A percentile compares a stretch with the other conserved stretches of the same genome.
phyloP scores from a whole-genome alignment of 2,888 invertebrate genomes.

The Heliconius ethilla region DNA sequence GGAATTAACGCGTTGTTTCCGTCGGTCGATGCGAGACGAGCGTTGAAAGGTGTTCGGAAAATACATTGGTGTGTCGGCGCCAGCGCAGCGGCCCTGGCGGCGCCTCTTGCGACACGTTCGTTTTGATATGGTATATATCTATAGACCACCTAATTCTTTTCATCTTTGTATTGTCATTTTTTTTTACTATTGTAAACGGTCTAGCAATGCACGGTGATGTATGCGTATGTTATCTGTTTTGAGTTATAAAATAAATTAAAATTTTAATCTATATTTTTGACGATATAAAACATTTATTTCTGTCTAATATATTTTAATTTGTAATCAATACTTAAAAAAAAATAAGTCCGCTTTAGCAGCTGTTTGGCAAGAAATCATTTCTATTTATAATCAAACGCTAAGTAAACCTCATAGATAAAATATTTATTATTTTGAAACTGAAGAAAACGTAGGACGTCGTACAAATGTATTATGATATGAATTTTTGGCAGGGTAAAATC shows the following conservation, averaged over 20 bases:
- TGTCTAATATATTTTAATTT: conserved; percentile 8
- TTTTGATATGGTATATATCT: conserved; percentile 37
- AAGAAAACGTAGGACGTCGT: conserved; percentile 25
- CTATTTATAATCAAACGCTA: conserved; percentile 29
- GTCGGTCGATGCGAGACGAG: conserved; percentile 80
- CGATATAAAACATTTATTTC: not conserved
- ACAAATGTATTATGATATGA: conserved; percentile 27
- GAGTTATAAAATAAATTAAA: not conserved
- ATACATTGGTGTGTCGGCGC: conserved; percentile 66
- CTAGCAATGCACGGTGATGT: not conserved
- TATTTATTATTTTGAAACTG: conserved; percentile 21
- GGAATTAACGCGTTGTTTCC: conserved; percentile 83
- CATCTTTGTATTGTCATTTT: conserved; percentile 23
- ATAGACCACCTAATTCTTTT: conserved; percentile 29
- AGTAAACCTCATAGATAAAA: conserved; percentile 28
- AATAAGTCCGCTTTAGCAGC: conserved; percentile 25
- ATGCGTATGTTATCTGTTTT: not conserved
- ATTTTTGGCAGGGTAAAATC: conserved; percentile 28
- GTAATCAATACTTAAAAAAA: conserved; percentile 17
- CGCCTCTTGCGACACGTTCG: conserved; percentile 66
- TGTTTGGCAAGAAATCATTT: conserved; percentile 29
- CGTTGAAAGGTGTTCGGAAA: conserved; percentile 80
- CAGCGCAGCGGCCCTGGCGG: conserved; percentile 53
- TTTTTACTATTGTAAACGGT: not conserved
- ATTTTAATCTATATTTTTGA: not conserved